Conservation (phyloP, 92 coral and sea anemone genomes). For the Epizoanthus ramosus region DNA sequence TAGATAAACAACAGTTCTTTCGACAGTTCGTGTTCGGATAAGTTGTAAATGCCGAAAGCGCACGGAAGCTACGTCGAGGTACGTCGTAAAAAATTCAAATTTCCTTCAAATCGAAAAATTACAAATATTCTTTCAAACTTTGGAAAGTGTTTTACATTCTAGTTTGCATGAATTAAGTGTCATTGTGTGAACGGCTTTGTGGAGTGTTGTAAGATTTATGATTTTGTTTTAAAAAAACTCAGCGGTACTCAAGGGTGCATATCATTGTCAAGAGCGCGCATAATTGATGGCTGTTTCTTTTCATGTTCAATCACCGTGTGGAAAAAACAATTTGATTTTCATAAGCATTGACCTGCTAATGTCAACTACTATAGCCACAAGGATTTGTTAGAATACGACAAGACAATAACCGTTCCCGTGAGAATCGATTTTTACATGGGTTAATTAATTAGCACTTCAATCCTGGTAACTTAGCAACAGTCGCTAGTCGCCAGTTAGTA, state of each 20-base stretch:
- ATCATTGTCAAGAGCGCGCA: not conserved
- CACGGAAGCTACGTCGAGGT: no score
- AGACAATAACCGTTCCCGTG: not conserved
- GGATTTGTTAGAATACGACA: not conserved
- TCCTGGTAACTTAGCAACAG: not conserved
- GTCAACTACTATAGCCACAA: not conserved
- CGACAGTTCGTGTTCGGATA: no score
- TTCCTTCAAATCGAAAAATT: no score
- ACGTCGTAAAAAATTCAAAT: no score
- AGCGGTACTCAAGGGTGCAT: not conserved
- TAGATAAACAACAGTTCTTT: not conserved
- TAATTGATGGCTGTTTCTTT: not conserved
- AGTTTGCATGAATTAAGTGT: no score
- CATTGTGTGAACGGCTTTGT: no score
- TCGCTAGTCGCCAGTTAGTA: not conserved
- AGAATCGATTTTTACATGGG: not conserved
- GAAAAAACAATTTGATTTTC: not conserved
- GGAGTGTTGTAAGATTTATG: not conserved
- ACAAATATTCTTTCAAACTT: no score
- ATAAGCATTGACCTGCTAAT: not conserved
- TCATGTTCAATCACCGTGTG: conserved; percentile 10
- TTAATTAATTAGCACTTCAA: conserved; percentile 3
- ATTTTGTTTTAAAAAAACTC: not conserved
- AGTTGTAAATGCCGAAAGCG: not conserved
- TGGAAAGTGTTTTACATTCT: no score